phyloP scores from a whole-genome alignment of 2,113 vertebrate genomes.

The Hassar affinis region DNA sequence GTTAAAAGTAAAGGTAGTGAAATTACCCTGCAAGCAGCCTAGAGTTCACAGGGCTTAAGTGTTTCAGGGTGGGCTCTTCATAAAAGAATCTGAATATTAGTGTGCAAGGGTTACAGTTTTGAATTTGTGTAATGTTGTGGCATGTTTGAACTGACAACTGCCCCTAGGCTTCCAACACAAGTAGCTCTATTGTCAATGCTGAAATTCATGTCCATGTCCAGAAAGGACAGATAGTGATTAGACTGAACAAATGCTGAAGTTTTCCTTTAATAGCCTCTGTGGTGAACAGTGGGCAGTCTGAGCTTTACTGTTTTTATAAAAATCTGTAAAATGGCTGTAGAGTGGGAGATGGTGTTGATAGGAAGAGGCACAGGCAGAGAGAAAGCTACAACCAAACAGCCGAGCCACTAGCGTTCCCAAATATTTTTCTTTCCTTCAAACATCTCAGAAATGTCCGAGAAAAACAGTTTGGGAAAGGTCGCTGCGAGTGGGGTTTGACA shows the following conservation, averaged over 20 bases:
- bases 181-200: not conserved
- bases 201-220: not conserved
- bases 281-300: constrained; percentile 5
- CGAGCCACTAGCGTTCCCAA: constrained; percentile 61
- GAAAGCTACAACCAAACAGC: constrained; percentile 40
- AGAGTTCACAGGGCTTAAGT: too few relatives aligned
- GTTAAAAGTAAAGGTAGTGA: too few relatives aligned
- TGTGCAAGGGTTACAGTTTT: not conserved
- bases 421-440: constrained; percentile 69
- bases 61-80: not conserved
- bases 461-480: constrained; percentile 66
- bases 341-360: constrained; percentile 39
- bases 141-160: not conserved
- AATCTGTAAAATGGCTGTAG: constrained; percentile 19
- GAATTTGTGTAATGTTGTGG: not conserved
- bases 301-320: constrained; percentile 28
- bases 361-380: constrained; percentile 1
- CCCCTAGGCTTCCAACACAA: not conserved
- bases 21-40: too few relatives aligned
- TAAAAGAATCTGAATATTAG: not conserved
- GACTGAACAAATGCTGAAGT: not conserved
- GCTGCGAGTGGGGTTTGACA: constrained; percentile 64
- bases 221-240: not conserved
- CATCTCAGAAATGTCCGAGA: constrained; percentile 73
- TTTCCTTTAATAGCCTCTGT: constrained; percentile 26